Evolutionary conservation across 2,888 invertebrate genomes (phyloP), one percentile per base, ranked within the genome.

Genomic region (Urechis unicinctus): DNA sequence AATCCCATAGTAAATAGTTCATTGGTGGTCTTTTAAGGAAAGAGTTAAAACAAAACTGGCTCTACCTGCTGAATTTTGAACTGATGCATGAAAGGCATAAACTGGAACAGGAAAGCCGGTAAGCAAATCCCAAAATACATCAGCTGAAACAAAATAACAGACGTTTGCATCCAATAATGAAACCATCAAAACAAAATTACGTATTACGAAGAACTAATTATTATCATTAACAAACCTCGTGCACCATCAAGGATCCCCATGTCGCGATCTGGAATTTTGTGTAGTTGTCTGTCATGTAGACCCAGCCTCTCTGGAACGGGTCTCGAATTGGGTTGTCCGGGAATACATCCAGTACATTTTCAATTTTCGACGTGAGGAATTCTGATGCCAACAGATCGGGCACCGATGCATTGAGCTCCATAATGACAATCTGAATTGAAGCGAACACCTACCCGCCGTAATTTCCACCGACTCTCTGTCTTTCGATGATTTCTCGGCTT

Each of bases 61-160:
- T 61, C 62, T 58, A 72, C 71, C 57, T 58, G 25, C 57, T 73
- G 73, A 26, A 73, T 70, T 52, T 73, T 73, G 59, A 68, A 73
- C 50, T 64, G 59, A 50, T 58, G 58, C 70, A 73, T 72, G 56
- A 69, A 71, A 3, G 72, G 72, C 6, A 73, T 26, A 50, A 73
- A 73, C 61, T 73, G 72, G 58, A 69, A 72, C 13, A 72, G 52
- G 57, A 73, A 72, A 3, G 66, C 66, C 22, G 72, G 72, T 4
- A 68, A 52, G 52, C 72, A 73, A 4, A 66, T 59, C 29, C 51
- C 60, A 56, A 72, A 66, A 58, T 72, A 73, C 25, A 68, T 54
- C 29, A 70, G 43, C 73, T 73, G 65, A 54, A 67, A 67, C 29
- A n/a, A n/a, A n/a, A n/a, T n/a, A n/a, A n/a, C n/a, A n/a, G n/a